phyloP scores from a whole-genome alignment of 2,113 vertebrate genomes.

The Oreamnos americanus region DNA sequence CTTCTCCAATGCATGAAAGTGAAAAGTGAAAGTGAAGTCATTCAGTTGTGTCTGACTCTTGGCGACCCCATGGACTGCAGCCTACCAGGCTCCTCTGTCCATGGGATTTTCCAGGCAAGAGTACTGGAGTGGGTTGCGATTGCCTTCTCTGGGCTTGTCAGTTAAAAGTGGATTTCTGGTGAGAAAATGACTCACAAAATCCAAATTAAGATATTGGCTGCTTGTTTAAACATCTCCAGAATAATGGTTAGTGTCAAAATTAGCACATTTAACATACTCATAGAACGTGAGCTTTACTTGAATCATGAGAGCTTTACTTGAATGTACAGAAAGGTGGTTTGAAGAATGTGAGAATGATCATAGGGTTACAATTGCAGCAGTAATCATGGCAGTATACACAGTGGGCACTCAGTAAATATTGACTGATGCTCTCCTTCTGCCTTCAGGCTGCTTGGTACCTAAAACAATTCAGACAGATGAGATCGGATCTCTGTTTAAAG shows the following conservation, averaged over 20 bases:
- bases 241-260: not conserved
- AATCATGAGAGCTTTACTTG: not conserved
- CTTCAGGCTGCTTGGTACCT: not conserved
- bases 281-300: not conserved
- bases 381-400: not conserved
- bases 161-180: not conserved
- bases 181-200: not conserved
- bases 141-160: not conserved
- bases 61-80: too few species aligned
- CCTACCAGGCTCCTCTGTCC: too few species aligned
- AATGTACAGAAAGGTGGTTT: not conserved
- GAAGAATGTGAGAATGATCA: not conserved
- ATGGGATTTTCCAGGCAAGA: too few species aligned
- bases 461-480: not conserved
- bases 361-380: accelerated
- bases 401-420: not conserved
- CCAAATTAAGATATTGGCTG: not conserved
- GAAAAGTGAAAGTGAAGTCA: too few species aligned
- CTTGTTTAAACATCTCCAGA: not conserved
- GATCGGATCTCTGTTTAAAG: not conserved
- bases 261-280: not conserved
- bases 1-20: too few species aligned
- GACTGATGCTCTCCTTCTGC: not conserved
- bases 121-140: too few species aligned
- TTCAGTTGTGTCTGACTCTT: too few species aligned